These are phyloP conservation scores for Phallusia fumigata DNA, from an alignment of 23 tunicate genomes.

Conservation along the genomic window DNA sequence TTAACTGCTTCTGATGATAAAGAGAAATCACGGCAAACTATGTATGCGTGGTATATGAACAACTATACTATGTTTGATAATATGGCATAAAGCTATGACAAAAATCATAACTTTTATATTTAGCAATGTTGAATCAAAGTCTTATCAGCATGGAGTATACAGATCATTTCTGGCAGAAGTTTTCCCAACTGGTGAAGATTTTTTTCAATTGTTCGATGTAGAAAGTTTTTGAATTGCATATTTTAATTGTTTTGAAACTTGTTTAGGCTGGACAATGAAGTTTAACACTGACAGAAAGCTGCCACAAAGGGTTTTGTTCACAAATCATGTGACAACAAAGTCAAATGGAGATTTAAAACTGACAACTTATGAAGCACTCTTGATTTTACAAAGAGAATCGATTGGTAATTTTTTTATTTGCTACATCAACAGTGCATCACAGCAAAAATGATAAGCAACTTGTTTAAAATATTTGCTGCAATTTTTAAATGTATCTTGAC, in stretches of 20 bases:
- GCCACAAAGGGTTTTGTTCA: conserved; percentile 35
- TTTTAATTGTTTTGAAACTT: too few relatives aligned
- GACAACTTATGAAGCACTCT: conserved; percentile 25
- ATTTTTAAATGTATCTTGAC: too few relatives aligned
- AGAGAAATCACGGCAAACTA: too few relatives aligned
- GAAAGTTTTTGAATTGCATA: not conserved
- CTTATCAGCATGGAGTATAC: conserved; percentile 16
- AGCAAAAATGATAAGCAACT: too few relatives aligned
- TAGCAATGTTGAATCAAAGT: not conserved
- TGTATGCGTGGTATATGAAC: too few relatives aligned
- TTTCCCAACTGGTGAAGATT: conserved; percentile 36
- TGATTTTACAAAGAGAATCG: conserved; percentile 36
- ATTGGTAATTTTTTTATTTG: conserved; percentile 29
- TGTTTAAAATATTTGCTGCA: too few relatives aligned
- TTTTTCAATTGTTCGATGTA: not conserved
- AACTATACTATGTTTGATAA: too few relatives aligned
- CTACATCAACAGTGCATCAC: too few relatives aligned
- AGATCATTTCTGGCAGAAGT: conserved; percentile 52
- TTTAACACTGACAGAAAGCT: conserved; percentile 28
- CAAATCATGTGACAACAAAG: conserved; percentile 12
- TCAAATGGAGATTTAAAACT: conserved; percentile 37
- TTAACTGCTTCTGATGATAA: too few relatives aligned
- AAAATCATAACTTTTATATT: not conserved
- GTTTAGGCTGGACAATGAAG: conserved; percentile 60
- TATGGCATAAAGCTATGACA: not conserved